Evolutionary conservation across 2,888 invertebrate species (phyloP), one percentile per base, ranked within the genome.

Genomic region (Hypsopygia costalis): DNA sequence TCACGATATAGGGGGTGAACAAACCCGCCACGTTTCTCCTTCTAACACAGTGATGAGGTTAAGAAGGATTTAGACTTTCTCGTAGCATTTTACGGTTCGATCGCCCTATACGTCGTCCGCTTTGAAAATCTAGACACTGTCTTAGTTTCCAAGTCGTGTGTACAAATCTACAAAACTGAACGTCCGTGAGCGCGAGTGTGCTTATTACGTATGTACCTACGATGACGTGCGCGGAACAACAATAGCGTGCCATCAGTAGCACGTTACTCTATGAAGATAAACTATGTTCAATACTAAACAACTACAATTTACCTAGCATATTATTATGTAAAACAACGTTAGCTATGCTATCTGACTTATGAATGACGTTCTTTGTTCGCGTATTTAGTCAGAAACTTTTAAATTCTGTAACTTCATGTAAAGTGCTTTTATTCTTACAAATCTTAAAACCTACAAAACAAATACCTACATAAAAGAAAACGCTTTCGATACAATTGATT

Each of bases 1-100:
- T 61, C 72, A 65, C 85, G 82, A 83, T 61, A 44, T 54, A 58
- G 81, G 81, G 76, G 87, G 81, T 83, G 86, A 85, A 86, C 85
- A 86, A 86, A 86, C 86, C 82, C 80, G 73, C 77, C 76, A 71
- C 75, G 67, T 79, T 77, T 81, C 82, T 85, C 83, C 75, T 83
- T 87, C 85, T 82, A 80, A 81, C 81, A 72, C 75, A 76, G 69
- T 79, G 79, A 78, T 72, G 79, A 86, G 78, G 80, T 81, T 85
- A 80, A 83, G 81, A 83, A 83, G 85, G 81, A 83, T 85, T 85
- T 81, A 79, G 78, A 81, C 75, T 80, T 81, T 77, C 76, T 76
- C 73, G 63, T 72, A 71, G 72, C 71, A 75, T 75, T 83, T 81
- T 72, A 78, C 73, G 69, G 75, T 79, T 78, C 78, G 74, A 82